A percentile compares a stretch with the other conserved stretches of the same genome.
phyloP scores from a whole-genome alignment of 2,888 invertebrate species.

The Pseudococcus longispinus region DNA sequence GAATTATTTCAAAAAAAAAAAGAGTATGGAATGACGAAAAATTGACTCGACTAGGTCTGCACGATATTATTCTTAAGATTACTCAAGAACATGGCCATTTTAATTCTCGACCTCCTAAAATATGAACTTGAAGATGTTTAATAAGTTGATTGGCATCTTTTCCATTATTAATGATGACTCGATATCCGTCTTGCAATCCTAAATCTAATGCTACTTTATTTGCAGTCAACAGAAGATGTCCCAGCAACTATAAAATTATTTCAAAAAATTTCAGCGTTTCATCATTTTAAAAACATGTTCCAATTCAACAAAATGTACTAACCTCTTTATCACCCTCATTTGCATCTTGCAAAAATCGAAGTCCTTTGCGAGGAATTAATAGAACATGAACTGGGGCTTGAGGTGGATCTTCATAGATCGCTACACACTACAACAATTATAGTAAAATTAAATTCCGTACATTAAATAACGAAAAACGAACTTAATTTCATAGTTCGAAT shows the following conservation, averaged over 20 bases:
- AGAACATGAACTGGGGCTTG: slow-evolving; percentile 95
- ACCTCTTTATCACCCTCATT: slow-evolving; percentile 76
- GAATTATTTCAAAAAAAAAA: too few relatives aligned
- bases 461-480: background rate
- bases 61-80: background rate
- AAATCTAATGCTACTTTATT: slow-evolving; percentile 80
- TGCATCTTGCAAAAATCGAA: slow-evolving; percentile 80
- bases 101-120: slow-evolving; percentile 92
- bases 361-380: slow-evolving; percentile 91
- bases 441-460: background rate
- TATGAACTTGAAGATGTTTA: slow-evolving; percentile 92
- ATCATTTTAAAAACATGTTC: background rate
- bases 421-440: slow-evolving; percentile 78
- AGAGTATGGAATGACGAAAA: too few relatives aligned
- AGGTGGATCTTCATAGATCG: slow-evolving; percentile 88
- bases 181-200: slow-evolving; percentile 80
- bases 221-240: slow-evolving; percentile 83
- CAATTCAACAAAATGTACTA: slow-evolving; percentile 33
- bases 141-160: slow-evolving; percentile 91
- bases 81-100: slow-evolving; percentile 74
- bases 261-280: background rate
- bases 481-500: background rate
- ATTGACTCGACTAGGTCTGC: background rate
- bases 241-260: slow-evolving; percentile 65
- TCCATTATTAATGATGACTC: slow-evolving; percentile 92